These are phyloP conservation scores for Semicossyphus pulcher DNA, from an alignment of 2,113 vertebrate genomes.

Conservation along the genomic window DNA sequence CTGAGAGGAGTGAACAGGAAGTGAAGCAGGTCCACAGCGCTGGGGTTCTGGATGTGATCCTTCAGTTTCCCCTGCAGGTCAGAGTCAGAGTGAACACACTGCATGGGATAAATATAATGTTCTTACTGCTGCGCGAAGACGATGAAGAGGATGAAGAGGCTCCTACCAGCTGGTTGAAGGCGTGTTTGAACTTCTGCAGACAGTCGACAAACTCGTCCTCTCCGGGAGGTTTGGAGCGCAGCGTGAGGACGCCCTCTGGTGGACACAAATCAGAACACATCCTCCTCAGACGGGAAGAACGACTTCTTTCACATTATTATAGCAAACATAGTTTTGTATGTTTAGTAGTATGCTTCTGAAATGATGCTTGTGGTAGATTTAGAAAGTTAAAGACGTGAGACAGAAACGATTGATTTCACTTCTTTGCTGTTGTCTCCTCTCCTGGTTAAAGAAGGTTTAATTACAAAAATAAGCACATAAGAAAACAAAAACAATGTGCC, in stretches of 20 bases:
- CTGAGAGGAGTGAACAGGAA: constrained; percentile 94
- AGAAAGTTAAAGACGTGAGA: too few relatives aligned
- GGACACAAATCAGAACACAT: constrained; percentile 54
- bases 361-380: too few relatives aligned
- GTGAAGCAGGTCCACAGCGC: constrained; percentile 92
- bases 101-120: too few relatives aligned
- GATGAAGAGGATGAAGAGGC: neutral
- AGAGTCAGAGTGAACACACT: too few relatives aligned
- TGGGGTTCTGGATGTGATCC: constrained; percentile 95
- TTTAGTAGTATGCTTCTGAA: too few relatives aligned
- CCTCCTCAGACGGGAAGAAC: neutral
- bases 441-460: too few relatives aligned
- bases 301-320: neutral
- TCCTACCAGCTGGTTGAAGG: constrained; percentile 95
- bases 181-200: constrained; percentile 98
- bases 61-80: constrained; percentile 89
- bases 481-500: too few relatives aligned
- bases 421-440: too few relatives aligned
- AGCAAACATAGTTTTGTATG: too few relatives aligned
- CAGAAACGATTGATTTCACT: too few relatives aligned
- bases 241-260: constrained; percentile 95
- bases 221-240: constrained; percentile 90
- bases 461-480: too few relatives aligned
- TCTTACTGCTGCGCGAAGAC: neutral
- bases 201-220: constrained; percentile 94